phyloP scores from a whole-genome alignment of 1,140 invertebrate species.

The Drepana arcuata region DNA sequence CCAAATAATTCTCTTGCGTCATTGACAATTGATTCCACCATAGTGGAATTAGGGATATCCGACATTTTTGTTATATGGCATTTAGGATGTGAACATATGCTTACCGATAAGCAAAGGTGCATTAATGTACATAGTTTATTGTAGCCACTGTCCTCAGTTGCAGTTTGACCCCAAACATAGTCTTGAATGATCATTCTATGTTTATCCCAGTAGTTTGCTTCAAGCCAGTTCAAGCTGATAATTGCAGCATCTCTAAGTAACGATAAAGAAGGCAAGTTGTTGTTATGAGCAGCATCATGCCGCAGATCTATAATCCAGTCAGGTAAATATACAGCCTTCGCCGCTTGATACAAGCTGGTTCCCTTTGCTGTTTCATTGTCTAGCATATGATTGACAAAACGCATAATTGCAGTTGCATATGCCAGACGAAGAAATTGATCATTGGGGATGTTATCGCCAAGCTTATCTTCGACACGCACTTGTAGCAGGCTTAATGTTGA shows the following conservation, averaged over 20 bases:
- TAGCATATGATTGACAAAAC: slow-evolving; percentile 76
- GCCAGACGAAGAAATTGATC: slow-evolving; percentile 72
- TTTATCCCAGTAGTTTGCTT: slow-evolving; percentile 68
- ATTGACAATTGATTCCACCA: slow-evolving; percentile 44
- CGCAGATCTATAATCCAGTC: slow-evolving; percentile 78
- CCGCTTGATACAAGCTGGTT: slow-evolving; percentile 72
- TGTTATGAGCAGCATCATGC: slow-evolving; percentile 77
- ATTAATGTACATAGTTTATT: slow-evolving; percentile 36
- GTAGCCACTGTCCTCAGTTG: slow-evolving; percentile 18
- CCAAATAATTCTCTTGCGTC: slow-evolving; percentile 46
- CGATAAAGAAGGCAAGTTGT: slow-evolving; percentile 72
- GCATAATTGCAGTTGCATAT: slow-evolving; percentile 76
- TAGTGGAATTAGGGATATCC: slow-evolving; percentile 40
- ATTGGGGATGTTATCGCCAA: slow-evolving; percentile 12
- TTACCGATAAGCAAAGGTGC: slow-evolving; percentile 48
- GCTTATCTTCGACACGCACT: slow-evolving; percentile 52
- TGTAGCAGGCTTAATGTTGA: slow-evolving; percentile 77
- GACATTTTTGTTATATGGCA: slow-evolving; percentile 45
- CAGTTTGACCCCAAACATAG: slow-evolving; percentile 24
- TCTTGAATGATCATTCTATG: slow-evolving; percentile 42
- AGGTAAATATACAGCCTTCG: slow-evolving; percentile 73
- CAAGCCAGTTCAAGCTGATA: slow-evolving; percentile 74
- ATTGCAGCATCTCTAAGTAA: slow-evolving; percentile 71
- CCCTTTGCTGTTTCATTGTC: slow-evolving; percentile 69
- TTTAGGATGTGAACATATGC: slow-evolving; percentile 42